Evolutionary conservation across 1,140 invertebrate genomes (phyloP), one percentile per base, ranked within the genome.

Genomic region (Camponotus pennsylvanicus): DNA sequence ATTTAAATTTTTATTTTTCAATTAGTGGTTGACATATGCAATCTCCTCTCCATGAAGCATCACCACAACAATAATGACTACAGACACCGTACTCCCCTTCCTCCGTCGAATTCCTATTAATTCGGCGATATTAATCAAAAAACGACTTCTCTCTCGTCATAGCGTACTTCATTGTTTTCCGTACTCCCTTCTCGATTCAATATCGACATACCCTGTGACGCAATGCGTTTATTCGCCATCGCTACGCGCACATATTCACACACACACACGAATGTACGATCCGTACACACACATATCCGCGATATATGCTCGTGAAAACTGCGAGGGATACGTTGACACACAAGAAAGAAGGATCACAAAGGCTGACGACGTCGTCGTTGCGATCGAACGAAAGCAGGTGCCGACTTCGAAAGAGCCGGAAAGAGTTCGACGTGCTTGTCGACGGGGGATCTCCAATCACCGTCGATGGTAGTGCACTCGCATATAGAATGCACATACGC

Each of bases 361-460:
- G 85, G 69, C 40, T 15, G 85, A 21, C 59, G 27, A 52, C 37
- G 77, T 66, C 64, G 73, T 86, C 88, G 86, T 85, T 63, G 71
- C 86, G 37, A 63, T 57, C 83, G 70, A 75, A 40, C 80, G 75
- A 86, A 86, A 91, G 92, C 92, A 93, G 92, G 93, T 93, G 93
- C 91, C 89, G 89, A 85, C 79, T 90, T 71, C 49, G 86, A 90
- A 90, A 92, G 88, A 91, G 91, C 90, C 89, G 84, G 92, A 90
- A 89, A 91, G 88, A 91, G 88, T 93, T 93, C 90, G 92, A 93
- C 91, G 88, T 86, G 82, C 70, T 32, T 88, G 88, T 89, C 92
- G 87, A 89, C 92, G 89, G 93, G 93, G 91, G 92, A 92, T 92
- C 92, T 89, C 89, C 91, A 89, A 93, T 93, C 92, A 93, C 66